Conservation (phyloP, 2,113 vertebrate species). For the Trichomycterus rosablanca region DNA sequence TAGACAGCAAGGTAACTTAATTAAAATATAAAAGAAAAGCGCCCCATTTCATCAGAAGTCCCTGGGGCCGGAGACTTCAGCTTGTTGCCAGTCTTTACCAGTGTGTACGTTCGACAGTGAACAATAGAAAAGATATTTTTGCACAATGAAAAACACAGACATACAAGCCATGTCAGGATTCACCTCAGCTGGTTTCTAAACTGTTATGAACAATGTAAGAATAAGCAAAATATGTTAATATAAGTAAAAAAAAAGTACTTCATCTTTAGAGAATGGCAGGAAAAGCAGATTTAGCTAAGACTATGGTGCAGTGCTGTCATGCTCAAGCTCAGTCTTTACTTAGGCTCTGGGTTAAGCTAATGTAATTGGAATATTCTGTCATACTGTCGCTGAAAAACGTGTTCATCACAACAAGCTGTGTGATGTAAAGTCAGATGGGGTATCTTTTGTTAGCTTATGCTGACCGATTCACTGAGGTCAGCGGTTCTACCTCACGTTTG, state of each 20-base stretch:
- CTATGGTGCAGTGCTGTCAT: conserved; percentile 5
- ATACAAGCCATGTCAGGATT: conserved; percentile 1
- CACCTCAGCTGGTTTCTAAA: neutral
- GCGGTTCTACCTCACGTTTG: conserved; percentile 10
- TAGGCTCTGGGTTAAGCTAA: conserved; percentile 13
- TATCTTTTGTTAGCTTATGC: conserved; percentile 29
- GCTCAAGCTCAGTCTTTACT: conserved; percentile 15
- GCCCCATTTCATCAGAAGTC: conserved; percentile 24
- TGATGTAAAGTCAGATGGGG: conserved; percentile 20
- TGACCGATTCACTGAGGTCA: conserved; percentile 28
- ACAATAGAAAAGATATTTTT: conserved; percentile 25
- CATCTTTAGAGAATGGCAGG: conserved; percentile 45
- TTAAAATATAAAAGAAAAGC: conserved; percentile 37
- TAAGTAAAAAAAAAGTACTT: conserved; percentile 50
- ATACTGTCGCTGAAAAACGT: neutral
- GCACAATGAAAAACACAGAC: conserved; percentile 36
- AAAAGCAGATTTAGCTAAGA: conserved; percentile 14
- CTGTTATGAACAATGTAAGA: neutral
- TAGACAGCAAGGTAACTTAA: conserved; percentile 51
- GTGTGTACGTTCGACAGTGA: conserved; percentile 45
- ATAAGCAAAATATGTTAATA: neutral
- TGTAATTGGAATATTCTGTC: neutral
- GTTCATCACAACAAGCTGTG: conserved; percentile 2
- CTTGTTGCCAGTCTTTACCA: conserved; percentile 42
- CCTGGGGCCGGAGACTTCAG: conserved; percentile 32